Conservation (phyloP, 2,797 vertebrate genomes). For the Argya squamiceps region DNA sequence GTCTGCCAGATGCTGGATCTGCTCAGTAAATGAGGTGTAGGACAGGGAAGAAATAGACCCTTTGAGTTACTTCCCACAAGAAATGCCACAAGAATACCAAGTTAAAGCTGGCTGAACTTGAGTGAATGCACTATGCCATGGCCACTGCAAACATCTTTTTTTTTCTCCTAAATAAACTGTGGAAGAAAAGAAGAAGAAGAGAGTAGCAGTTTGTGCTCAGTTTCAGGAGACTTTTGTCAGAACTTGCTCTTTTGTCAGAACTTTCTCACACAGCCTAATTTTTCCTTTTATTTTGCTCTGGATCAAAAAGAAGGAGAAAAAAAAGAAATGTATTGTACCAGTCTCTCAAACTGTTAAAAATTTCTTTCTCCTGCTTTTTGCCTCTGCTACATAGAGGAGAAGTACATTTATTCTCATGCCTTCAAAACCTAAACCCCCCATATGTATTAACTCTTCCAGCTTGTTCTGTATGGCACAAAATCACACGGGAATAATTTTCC, state of each 20-base stretch:
- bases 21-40: not conserved
- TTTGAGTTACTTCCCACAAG: not conserved
- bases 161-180: not conserved
- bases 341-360: not conserved
- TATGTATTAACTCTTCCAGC: not conserved
- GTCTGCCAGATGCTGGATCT: not conserved
- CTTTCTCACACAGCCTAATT: not conserved
- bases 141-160: not conserved
- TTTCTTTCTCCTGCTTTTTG: not conserved
- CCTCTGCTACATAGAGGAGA: not conserved
- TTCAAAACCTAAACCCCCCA: not conserved
- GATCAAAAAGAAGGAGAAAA: not conserved
- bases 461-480: not conserved
- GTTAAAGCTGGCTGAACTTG: not conserved
- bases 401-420: not conserved
- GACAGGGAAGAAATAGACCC: not conserved
- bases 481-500: not conserved
- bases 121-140: not conserved
- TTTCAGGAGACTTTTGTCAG: not conserved
- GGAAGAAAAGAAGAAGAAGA: not conserved
- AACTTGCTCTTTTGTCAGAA: not conserved
- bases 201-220: not conserved
- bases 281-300: not conserved
- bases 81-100: not conserved
- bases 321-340: accelerated